Conservation (phyloP, 2,797 vertebrate species). For the Chiroxiphia lanceolata region DNA sequence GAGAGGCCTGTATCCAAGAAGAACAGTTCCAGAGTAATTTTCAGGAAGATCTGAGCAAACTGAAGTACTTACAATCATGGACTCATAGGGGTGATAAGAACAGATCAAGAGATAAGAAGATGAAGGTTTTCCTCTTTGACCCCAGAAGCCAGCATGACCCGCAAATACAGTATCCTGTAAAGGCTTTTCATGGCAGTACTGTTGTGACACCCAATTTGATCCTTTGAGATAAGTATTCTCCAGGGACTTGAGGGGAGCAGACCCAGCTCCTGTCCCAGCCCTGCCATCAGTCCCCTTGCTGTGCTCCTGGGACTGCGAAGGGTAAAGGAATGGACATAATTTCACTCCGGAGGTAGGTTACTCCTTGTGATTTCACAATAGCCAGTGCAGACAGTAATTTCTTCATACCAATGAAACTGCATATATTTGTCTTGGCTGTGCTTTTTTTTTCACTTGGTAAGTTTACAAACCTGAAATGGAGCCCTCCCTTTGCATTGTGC, state of each 20-base stretch:
- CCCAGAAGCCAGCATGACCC: not conserved
- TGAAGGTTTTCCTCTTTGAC: not conserved
- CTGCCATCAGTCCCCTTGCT: not conserved
- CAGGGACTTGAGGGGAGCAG: not conserved
- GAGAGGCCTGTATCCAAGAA: not conserved
- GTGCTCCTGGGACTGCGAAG: not conserved
- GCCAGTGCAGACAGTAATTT: not conserved
- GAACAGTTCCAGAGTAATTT: not conserved
- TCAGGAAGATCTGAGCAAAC: not conserved
- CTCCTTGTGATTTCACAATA: not conserved
- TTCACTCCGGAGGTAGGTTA: not conserved
- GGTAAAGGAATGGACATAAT: not conserved
- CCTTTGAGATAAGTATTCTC: not conserved
- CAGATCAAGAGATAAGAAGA: not conserved
- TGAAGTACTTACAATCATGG: not conserved
- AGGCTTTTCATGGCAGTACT: not conserved
- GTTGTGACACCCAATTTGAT: not conserved
- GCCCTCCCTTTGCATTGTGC: not conserved
- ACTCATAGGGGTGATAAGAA: not conserved
- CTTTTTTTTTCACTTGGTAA: not conserved
- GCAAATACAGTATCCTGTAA: not conserved
- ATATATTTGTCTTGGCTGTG: not conserved
- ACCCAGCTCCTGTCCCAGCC: not conserved
- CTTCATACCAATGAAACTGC: not conserved
- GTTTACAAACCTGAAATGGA: not conserved